Conservation (phyloP, 2,113 vertebrate species). For the Pithys albifrons region DNA sequence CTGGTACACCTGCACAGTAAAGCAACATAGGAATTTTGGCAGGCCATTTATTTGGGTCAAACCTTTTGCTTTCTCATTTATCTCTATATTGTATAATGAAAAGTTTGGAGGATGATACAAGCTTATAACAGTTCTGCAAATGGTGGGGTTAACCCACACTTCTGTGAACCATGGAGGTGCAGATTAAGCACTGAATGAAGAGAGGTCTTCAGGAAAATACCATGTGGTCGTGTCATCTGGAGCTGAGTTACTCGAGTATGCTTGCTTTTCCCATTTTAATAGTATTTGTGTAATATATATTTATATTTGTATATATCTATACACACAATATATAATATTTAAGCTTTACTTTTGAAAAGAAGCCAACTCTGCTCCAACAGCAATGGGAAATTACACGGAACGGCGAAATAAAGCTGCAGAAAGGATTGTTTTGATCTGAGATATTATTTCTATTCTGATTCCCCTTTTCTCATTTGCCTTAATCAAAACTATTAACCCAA, state of each 20-base stretch:
- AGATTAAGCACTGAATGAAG: neutral
- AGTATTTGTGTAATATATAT: neutral
- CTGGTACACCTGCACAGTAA: neutral
- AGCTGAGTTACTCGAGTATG: neutral
- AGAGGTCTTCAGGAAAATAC: neutral
- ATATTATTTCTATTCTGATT: slow-evolving; percentile 25
- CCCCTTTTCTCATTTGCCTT: neutral
- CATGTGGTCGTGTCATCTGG: neutral
- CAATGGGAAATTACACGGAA: neutral
- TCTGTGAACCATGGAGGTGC: neutral
- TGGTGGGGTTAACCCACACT: neutral
- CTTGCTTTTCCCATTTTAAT: neutral
- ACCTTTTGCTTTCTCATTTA: neutral
- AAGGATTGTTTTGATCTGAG: slow-evolving; percentile 9
- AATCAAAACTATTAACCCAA: slow-evolving; percentile 1
- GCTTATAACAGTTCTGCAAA: neutral
- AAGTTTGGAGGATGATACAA: neutral
- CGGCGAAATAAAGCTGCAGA: neutral
- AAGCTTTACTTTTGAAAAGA: neutral
- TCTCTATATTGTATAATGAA: neutral
- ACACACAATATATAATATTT: neutral
- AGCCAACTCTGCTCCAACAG: neutral
- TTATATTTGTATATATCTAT: neutral
- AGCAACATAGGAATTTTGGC: neutral
- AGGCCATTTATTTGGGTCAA: neutral